Evolutionary conservation across 1,140 invertebrate species (phyloP), one percentile per base, ranked within the genome.

Genomic region (Hormaphis cornu): DNA sequence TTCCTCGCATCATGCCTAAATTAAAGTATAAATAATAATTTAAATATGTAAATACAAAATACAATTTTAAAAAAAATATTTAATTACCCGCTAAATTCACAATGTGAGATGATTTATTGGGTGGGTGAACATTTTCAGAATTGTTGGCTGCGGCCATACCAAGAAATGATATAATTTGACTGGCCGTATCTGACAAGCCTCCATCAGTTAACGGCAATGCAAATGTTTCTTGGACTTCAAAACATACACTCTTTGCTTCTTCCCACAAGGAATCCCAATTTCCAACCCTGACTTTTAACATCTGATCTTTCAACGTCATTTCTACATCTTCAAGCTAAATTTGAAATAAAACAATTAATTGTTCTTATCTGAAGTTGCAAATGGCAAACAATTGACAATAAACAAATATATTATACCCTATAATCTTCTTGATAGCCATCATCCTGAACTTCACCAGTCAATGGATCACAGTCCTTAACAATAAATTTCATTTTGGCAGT

Each of bases 391-490:
- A 12, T 20, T 6, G 1, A 28, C 22, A n/a, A 44, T n/a, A 9
- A 20, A 14, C 18, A 46, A 12, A 28, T 24, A 48, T 20, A 42
- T 1, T 63, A 22, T 78, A 89, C 86, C 79, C 86, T 86, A 78
- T 91, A 92, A 76, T 89, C 87, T 78, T 91, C 89, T 71, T 86
- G 83, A 74, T 90, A 91, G 63, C 89, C 94, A 76, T 97, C 94
- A 40, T 93, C 89, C 73, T 98, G 94, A 0, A 95, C 90, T 56
- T 92, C 80, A 0, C 95, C 95, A 1, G 95, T 98, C 46, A 84
- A 86, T 0, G 95, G 94, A 81, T 98, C 97, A 79, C 95, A 98
- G 80, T 98, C 96, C 72, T 92, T 91, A 0, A 97, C 95, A 33
- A 89, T 80, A 77, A 97, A 99, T 77, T 95, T 93, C 70, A 99